phyloP scores from a whole-genome alignment of 2,797 vertebrate species.

The Hypotaenidia okinawae region DNA sequence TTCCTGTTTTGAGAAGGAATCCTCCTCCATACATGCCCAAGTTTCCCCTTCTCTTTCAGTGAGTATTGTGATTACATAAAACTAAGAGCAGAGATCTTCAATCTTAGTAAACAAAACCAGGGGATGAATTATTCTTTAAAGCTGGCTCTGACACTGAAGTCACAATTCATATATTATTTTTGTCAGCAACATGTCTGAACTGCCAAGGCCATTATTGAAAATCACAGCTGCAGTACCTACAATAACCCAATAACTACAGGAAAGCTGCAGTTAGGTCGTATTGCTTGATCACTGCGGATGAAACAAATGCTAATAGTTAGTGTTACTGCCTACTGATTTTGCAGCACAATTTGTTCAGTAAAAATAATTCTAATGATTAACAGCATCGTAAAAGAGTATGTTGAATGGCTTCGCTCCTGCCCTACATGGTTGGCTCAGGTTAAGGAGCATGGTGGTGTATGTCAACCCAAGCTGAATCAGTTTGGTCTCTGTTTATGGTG shows the following conservation, averaged over 20 bases:
- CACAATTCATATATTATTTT: background rate
- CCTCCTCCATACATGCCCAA: background rate
- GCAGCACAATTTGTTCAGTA: background rate
- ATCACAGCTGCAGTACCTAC: background rate
- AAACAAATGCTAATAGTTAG: background rate
- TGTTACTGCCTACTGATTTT: background rate
- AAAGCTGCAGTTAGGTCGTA: background rate
- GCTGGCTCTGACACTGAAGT: background rate
- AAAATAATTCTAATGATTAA: slow-evolving; percentile 17
- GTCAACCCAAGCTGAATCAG: background rate
- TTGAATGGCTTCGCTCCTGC: background rate
- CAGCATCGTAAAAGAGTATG: background rate
- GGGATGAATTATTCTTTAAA: background rate
- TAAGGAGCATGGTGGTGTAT: background rate
- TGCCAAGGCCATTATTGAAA: background rate
- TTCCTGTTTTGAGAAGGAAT: background rate
- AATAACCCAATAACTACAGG: background rate
- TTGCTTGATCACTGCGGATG: background rate
- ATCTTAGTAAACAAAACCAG: background rate
- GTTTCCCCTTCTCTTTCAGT: background rate
- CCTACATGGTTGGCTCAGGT: background rate
- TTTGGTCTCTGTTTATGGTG: background rate
- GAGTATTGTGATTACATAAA: background rate
- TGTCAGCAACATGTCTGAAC: background rate
- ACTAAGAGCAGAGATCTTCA: background rate